Percentiles rank a stretch among this genome's conserved stretches.
Evolutionary conservation across 2,797 vertebrate genomes (phyloP).

Genomic region (Arrhamphus sclerolepis): DNA sequence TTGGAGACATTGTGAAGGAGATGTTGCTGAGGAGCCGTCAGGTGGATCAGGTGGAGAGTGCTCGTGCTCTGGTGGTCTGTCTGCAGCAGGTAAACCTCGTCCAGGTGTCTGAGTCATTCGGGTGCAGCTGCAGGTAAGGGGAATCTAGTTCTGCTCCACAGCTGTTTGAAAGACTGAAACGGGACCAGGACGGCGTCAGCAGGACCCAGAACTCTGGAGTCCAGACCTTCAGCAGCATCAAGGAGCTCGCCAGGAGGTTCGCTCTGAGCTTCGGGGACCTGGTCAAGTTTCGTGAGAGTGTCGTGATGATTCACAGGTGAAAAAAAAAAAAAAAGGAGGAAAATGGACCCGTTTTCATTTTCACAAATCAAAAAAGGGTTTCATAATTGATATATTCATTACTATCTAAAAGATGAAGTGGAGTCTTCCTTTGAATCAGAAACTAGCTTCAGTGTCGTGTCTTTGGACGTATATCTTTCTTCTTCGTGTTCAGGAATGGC

Average conservation of each 20-base stretch:
- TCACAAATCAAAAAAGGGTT: too few relatives aligned
- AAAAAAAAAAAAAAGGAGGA: too few relatives aligned
- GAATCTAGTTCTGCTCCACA: conserved; percentile 54
- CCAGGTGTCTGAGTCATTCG: neutral
- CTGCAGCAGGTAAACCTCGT: conserved; percentile 85
- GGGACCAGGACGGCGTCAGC: conserved; percentile 77
- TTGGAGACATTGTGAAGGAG: conserved; percentile 95
- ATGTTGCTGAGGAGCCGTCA: conserved; percentile 85
- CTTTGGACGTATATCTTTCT: too few relatives aligned
- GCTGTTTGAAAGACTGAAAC: conserved; percentile 84
- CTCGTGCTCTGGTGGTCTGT: conserved; percentile 86
- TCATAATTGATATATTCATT: too few relatives aligned
- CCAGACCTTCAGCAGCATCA: conserved; percentile 89
- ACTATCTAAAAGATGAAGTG: too few relatives aligned
- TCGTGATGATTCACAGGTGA: conserved; percentile 93
- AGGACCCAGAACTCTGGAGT: conserved; percentile 70
- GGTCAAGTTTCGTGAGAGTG: conserved; percentile 88
- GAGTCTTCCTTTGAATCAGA: too few relatives aligned
- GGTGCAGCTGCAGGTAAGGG: too few relatives aligned
- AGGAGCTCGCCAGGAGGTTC: conserved; percentile 91
- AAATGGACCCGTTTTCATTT: too few relatives aligned
- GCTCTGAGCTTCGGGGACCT: conserved; percentile 91
- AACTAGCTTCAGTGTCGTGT: too few relatives aligned
- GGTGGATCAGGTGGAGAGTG: conserved; percentile 86
- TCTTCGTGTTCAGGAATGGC: conserved; percentile 80